Percentiles rank a stretch among this genome's conserved stretches.
These are phyloP conservation scores for Oophaga pumilio DNA, from an alignment of 2,113 vertebrate species.

Conservation along the genomic window DNA sequence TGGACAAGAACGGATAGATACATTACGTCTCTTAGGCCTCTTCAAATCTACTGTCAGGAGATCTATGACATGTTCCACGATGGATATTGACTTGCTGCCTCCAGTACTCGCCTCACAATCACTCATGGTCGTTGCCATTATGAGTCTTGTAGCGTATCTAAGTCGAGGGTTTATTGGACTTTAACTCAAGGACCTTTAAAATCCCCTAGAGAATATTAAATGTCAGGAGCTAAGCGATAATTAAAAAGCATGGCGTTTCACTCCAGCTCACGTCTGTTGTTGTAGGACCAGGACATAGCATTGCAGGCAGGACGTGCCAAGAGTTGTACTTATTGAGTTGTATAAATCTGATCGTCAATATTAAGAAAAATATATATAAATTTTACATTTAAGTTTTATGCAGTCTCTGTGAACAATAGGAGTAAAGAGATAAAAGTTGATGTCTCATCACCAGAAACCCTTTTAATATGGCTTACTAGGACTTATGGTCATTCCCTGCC, in stretches of 20 bases:
- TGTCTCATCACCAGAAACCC: no score
- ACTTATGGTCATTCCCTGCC: no score
- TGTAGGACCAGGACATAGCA: background rate
- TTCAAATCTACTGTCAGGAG: constrained; percentile 26
- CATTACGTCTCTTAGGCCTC: constrained; percentile 23
- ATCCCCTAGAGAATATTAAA: constrained; percentile 37
- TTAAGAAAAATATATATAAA: no score
- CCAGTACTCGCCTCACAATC: constrained; percentile 34
- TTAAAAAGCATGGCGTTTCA: constrained; percentile 21
- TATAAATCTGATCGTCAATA: background rate
- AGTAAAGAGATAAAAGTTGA: no score
- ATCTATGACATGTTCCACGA: constrained; percentile 41
- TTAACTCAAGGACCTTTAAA: constrained; percentile 47
- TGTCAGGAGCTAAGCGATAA: constrained; percentile 19
- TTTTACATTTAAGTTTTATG: no score
- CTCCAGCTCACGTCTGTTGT: background rate
- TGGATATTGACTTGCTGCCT: constrained; percentile 51
- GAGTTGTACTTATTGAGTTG: background rate
- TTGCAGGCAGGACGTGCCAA: background rate
- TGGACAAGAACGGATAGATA: background rate
- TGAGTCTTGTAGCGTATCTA: background rate
- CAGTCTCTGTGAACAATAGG: no score
- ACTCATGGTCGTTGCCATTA: constrained; percentile 28
- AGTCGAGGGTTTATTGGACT: constrained; percentile 30
- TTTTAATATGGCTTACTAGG: no score